These are phyloP conservation scores for Aplidium turbinatum DNA, from an alignment of 23 tunicate species.

Conservation along the genomic window DNA sequence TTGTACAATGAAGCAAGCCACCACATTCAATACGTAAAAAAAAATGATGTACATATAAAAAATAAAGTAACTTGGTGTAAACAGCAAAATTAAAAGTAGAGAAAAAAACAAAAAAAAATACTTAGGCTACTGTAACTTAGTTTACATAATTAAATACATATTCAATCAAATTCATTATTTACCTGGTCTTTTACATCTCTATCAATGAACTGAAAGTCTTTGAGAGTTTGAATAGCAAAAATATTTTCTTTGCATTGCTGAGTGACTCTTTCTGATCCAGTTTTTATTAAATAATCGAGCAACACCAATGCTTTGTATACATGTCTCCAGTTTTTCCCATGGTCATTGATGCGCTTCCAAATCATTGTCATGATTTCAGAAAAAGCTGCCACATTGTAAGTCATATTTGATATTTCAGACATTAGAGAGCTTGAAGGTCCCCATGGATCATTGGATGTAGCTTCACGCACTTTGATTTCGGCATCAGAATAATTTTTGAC, in stretches of 20 bases:
- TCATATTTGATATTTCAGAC: constrained; percentile 71
- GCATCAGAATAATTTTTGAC: constrained; percentile 72
- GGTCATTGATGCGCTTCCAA: constrained; percentile 73
- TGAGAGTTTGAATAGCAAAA: constrained; percentile 37
- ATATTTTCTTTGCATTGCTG: constrained; percentile 61
- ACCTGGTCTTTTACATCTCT: constrained; percentile 59
- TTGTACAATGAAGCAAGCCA: too few species aligned
- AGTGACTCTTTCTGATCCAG: constrained; percentile 64
- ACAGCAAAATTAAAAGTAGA: too few species aligned
- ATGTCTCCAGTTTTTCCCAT: constrained; percentile 83
- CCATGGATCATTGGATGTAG: constrained; percentile 73
- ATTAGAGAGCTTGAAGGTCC: constrained; percentile 55
- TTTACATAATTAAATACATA: not conserved
- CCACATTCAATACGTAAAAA: too few species aligned
- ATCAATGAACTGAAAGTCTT: constrained; percentile 61
- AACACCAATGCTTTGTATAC: constrained; percentile 66
- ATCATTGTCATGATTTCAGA: constrained; percentile 61
- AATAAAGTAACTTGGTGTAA: too few species aligned
- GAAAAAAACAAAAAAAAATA: too few species aligned
- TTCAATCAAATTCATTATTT: not conserved
- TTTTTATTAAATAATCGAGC: constrained; percentile 73
- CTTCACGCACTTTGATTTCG: constrained; percentile 69
- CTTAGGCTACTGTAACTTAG: too few species aligned
- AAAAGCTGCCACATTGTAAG: constrained; percentile 50
- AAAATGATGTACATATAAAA: too few species aligned